A percentile compares a stretch with the other conserved stretches of the same genome.
phyloP scores from a whole-genome alignment of 2,113 vertebrate species.

The Nesogale talazaci region DNA sequence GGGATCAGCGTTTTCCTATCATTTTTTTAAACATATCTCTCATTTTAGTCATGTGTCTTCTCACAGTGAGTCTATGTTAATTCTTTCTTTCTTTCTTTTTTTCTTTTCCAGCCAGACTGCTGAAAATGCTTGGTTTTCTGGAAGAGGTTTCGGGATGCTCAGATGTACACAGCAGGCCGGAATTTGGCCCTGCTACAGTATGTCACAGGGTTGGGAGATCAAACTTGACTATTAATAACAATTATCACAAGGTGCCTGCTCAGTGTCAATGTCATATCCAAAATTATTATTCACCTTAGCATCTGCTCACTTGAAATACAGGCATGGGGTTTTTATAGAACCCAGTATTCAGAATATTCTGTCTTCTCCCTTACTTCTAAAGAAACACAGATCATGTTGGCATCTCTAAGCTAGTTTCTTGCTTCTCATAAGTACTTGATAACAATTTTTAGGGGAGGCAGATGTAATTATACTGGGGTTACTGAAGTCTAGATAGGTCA shows the following conservation, averaged over 20 bases:
- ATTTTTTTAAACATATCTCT: background rate
- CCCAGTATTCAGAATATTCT: background rate
- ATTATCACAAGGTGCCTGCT: background rate
- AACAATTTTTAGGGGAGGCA: accelerated
- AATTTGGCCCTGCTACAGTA: background rate
- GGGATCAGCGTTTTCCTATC: background rate
- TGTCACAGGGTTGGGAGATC: background rate
- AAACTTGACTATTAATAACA: background rate
- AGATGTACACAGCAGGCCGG: background rate
- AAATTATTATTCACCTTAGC: background rate
- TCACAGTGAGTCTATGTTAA: background rate
- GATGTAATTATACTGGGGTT: background rate
- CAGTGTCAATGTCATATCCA: background rate
- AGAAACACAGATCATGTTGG: background rate
- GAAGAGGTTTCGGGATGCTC: background rate
- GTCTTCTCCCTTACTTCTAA: background rate
- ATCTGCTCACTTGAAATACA: background rate
- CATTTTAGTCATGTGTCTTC: background rate
- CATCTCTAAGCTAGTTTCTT: background rate
- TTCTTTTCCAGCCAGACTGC: background rate
- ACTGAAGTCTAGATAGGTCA: background rate
- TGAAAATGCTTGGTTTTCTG: background rate
- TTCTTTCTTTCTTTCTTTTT: background rate
- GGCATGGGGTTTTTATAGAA: accelerated
- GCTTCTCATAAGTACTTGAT: background rate